These are phyloP conservation scores for Leptura quadrifasciata DNA, from an alignment of 2,888 invertebrate species.

Conservation along the genomic window DNA sequence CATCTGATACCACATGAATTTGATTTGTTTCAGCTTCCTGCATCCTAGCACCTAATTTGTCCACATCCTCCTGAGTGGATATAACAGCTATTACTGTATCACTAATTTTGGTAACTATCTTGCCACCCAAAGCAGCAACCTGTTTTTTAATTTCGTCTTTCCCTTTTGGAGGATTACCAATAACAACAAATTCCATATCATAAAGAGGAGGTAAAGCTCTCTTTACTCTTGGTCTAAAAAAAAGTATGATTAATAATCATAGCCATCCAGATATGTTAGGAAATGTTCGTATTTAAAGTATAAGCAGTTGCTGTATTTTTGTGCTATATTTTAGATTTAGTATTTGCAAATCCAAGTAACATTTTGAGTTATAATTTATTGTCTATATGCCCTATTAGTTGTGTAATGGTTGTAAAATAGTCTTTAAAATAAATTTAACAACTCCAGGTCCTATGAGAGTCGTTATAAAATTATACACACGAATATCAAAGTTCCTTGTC, in stretches of 20 bases:
- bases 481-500: too few species aligned
- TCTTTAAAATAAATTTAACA: too few species aligned
- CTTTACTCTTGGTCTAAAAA: constrained; percentile 79
- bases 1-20: constrained; percentile 88
- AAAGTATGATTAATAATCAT: constrained; percentile 30
- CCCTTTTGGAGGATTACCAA: constrained; percentile 75
- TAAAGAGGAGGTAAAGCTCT: constrained; percentile 83
- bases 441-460: too few species aligned
- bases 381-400: too few species aligned
- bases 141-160: constrained; percentile 81
- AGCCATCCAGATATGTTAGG: too few species aligned
- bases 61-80: constrained; percentile 81
- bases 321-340: too few species aligned
- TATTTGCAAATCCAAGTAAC: too few species aligned
- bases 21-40: constrained; percentile 79
- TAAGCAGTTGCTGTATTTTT: too few species aligned
- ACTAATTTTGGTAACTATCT: constrained; percentile 79
- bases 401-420: too few species aligned
- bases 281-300: too few species aligned
- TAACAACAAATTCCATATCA: constrained; percentile 85
- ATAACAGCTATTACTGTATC: constrained; percentile 85
- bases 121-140: constrained; percentile 86
- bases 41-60: constrained; percentile 81
- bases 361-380: too few species aligned
- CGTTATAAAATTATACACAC: too few species aligned